A percentile compares a stretch with the other conserved stretches of the same genome.
Evolutionary conservation across 1,140 invertebrate species (phyloP).

Genomic region (Olivierus martensii): DNA sequence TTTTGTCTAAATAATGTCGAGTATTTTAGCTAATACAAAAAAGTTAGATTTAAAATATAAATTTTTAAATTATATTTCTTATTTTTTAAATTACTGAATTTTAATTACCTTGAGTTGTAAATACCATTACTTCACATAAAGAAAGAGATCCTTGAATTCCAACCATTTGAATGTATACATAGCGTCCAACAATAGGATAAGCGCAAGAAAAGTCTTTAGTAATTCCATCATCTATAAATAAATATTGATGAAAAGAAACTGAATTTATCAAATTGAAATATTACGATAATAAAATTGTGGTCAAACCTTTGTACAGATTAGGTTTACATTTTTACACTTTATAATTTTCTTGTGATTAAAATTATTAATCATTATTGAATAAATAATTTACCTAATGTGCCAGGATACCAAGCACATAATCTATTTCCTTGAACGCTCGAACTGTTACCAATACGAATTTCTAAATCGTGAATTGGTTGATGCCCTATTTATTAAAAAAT

Average conservation of each 20-base stretch:
- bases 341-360: too few species aligned
- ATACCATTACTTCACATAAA: constrained; percentile 80
- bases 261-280: too few species aligned
- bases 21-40: too few species aligned
- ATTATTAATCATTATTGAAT: too few species aligned
- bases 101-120: constrained; percentile 63
- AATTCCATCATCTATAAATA: constrained; percentile 59
- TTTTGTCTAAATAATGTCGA: too few species aligned
- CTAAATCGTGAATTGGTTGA: constrained; percentile 75
- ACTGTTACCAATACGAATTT: constrained; percentile 82
- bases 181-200: constrained; percentile 62
- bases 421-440: constrained; percentile 70
- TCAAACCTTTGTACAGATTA: too few species aligned
- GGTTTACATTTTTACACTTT: too few species aligned
- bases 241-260: too few species aligned
- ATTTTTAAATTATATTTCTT: too few species aligned
- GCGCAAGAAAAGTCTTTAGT: constrained; percentile 81
- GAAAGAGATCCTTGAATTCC: constrained; percentile 78
- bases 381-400: constrained; percentile 66
- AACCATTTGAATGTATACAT: constrained; percentile 75
- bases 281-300: too few species aligned
- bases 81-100: background rate
- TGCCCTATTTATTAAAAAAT: constrained; percentile 55
- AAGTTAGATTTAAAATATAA: too few species aligned
- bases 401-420: constrained; percentile 82